Evolutionary conservation across 92 coral and sea anemone genomes (phyloP).

Genomic region (Metridium senile): DNA sequence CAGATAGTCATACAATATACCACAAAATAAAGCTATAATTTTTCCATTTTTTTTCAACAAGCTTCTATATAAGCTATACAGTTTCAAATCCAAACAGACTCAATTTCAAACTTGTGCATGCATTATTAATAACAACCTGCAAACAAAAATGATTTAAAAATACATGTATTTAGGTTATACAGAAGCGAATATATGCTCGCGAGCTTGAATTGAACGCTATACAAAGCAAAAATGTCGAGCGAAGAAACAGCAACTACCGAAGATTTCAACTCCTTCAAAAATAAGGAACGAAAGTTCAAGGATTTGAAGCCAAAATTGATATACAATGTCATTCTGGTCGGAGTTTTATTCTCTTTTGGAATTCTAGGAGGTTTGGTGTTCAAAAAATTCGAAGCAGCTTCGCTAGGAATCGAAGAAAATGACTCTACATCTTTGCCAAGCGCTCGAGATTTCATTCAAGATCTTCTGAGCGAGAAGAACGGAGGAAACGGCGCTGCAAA

Average conservation of each 20-base stretch:
- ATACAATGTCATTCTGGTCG: conserved; percentile 56
- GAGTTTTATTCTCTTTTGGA: conserved; percentile 51
- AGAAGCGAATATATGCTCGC: neutral
- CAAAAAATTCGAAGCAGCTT: conserved; percentile 59
- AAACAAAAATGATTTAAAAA: neutral
- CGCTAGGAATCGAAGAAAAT: conserved; percentile 20
- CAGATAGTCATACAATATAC: too few relatives aligned
- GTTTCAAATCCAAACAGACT: neutral
- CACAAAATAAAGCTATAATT: too few relatives aligned
- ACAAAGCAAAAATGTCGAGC: neutral
- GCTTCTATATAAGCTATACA: too few relatives aligned
- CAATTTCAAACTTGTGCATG: neutral
- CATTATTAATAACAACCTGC: neutral
- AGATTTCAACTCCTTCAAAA: neutral
- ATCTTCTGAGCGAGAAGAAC: conserved; percentile 48
- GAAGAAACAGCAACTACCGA: neutral
- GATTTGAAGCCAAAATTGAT: conserved; percentile 48
- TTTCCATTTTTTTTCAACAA: too few relatives aligned
- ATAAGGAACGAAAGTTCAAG: conserved; percentile 1
- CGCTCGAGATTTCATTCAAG: conserved; percentile 41
- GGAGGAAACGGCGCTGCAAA: conserved; percentile 10
- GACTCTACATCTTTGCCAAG: conserved; percentile 9
- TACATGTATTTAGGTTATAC: neutral
- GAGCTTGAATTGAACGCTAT: neutral
- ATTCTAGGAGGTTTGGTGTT: conserved; percentile 61